phyloP scores from a whole-genome alignment of 1,140 invertebrate genomes.

The Anagrus nilaparvatae region DNA sequence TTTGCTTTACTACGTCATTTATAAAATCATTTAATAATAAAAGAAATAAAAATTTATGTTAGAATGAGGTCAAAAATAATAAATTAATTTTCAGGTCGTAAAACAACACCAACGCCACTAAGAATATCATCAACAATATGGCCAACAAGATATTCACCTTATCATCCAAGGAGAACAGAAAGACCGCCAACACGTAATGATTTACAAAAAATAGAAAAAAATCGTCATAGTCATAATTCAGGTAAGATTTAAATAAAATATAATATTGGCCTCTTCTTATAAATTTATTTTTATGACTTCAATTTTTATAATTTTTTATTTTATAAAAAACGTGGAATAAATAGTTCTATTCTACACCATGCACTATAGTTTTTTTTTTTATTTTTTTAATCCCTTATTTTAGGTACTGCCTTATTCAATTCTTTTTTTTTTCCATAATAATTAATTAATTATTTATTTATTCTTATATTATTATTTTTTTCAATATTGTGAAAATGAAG shows the following conservation, averaged over 20 bases:
- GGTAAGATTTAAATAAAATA: constrained; percentile 25
- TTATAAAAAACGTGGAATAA: constrained; percentile 20
- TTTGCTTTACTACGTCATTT: too few species aligned
- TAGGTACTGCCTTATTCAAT: too few species aligned
- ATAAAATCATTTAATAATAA: too few species aligned
- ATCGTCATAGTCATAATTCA: constrained; percentile 29
- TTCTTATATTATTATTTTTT: too few species aligned
- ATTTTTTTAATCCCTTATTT: not conserved
- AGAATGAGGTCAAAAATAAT: too few species aligned
- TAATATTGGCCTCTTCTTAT: too few species aligned
- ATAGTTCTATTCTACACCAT: constrained; percentile 37
- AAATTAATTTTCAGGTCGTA: constrained; percentile 37
- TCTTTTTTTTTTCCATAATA: too few species aligned
- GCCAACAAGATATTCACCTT: constrained; percentile 32
- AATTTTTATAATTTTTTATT: constrained; percentile 6
- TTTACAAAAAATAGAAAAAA: constrained; percentile 33
- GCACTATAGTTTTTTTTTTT: constrained; percentile 20
- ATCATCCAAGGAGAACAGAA: constrained; percentile 36
- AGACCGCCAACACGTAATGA: constrained; percentile 29
- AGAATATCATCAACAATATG: constrained; percentile 33
- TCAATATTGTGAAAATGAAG: too few species aligned
- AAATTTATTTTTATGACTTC: too few species aligned
- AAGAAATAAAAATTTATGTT: too few species aligned
- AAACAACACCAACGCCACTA: constrained; percentile 30
- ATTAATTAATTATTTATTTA: too few species aligned